phyloP scores from a whole-genome alignment of 2,797 vertebrate species.

The Heterohyrax brucei region DNA sequence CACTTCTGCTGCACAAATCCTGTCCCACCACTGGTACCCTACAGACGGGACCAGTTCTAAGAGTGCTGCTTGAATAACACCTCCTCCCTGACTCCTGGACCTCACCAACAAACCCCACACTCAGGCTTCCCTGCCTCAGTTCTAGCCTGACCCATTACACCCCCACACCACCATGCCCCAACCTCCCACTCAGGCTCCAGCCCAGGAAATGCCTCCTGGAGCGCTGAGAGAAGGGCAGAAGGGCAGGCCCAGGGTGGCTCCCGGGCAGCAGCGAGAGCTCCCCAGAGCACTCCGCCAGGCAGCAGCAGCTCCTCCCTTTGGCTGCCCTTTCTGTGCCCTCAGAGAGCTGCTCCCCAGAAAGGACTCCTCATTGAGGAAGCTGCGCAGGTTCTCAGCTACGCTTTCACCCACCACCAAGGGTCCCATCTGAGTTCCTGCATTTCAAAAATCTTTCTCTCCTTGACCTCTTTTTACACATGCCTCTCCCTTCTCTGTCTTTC shows the following conservation, averaged over 20 bases:
- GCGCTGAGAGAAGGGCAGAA: neutral
- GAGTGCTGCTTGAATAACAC: neutral
- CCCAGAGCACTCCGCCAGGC: neutral
- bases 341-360: neutral
- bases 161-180: no score
- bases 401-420: neutral
- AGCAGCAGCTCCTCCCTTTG: neutral
- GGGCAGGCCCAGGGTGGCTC: neutral
- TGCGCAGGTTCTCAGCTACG: neutral
- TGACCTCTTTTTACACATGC: neutral
- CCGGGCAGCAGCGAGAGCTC: fast-evolving
- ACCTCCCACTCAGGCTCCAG: neutral
- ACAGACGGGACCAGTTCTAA: neutral
- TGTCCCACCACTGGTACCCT: neutral
- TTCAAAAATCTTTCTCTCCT: neutral
- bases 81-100: neutral
- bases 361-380: fast-evolving
- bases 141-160: neutral
- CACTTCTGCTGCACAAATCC: neutral
- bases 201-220: neutral
- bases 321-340: neutral
- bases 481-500: neutral
- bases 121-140: neutral
- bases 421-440: neutral
- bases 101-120: neutral